Percentiles rank a stretch among this genome's conserved stretches.
phyloP scores from a whole-genome alignment of 2,113 vertebrate species.

The Hippoglossus stenolepis region DNA sequence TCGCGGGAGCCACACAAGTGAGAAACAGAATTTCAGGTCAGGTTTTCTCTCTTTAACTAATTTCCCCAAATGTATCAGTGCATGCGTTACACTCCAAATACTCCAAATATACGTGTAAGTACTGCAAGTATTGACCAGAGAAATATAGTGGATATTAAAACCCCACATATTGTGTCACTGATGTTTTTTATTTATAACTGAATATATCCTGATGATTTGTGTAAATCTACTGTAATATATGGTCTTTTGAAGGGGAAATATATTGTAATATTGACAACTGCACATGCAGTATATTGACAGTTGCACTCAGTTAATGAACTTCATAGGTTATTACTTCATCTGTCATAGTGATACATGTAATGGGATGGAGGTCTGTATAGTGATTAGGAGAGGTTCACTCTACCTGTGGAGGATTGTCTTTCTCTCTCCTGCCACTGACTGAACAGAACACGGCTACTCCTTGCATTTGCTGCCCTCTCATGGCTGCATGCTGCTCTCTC shows the following conservation, averaged over 20 bases:
- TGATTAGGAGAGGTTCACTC: not conserved
- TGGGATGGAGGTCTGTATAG: not conserved
- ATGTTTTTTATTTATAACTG: not conserved
- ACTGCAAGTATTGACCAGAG: not conserved
- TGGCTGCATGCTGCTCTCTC: slow-evolving; percentile 38
- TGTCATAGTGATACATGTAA: slow-evolving; percentile 5
- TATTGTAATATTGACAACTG: slow-evolving; percentile 17
- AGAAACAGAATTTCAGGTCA: too few relatives aligned
- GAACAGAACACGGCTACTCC: slow-evolving; percentile 23
- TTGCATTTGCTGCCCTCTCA: slow-evolving; percentile 76
- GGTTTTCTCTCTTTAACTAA: not conserved
- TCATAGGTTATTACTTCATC: slow-evolving; percentile 3
- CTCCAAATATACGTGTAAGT: not conserved
- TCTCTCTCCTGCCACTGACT: not conserved
- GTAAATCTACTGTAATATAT: slow-evolving; percentile 1
- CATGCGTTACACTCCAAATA: not conserved
- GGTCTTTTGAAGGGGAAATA: slow-evolving; percentile 1
- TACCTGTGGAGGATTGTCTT: slow-evolving; percentile 9
- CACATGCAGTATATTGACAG: not conserved
- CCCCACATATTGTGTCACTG: not conserved
- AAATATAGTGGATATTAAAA: not conserved
- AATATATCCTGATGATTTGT: not conserved
- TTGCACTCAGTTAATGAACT: slow-evolving; percentile 26
- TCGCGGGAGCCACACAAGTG: too few relatives aligned
- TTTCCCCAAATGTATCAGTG: not conserved